Conservation (phyloP, 2,113 vertebrate species). For the Glaucidium brasilianum region DNA sequence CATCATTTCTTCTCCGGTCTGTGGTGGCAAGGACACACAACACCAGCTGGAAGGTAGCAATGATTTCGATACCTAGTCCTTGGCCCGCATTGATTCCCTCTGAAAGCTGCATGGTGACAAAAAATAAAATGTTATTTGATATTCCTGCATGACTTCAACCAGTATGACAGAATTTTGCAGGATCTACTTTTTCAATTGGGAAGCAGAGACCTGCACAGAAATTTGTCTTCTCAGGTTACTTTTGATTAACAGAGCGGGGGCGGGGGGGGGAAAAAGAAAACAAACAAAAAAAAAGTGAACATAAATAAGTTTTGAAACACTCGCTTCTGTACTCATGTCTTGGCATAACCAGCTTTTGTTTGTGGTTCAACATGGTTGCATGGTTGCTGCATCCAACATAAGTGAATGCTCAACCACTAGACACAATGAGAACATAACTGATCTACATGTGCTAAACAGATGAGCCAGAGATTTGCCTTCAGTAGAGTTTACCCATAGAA, state of each 20-base stretch:
- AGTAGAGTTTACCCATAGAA: background rate
- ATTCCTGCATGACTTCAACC: background rate
- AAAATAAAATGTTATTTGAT: background rate
- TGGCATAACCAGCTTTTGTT: background rate
- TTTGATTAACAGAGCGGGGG: background rate
- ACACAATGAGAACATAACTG: background rate
- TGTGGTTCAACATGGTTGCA: background rate
- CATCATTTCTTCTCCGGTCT: conserved; percentile 87
- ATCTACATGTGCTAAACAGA: accelerated
- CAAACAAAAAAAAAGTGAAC: background rate
- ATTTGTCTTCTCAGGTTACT: background rate
- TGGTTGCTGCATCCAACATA: background rate
- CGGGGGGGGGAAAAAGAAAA: accelerated
- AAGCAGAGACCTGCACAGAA: background rate
- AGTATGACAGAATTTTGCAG: accelerated
- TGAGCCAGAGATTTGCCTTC: background rate
- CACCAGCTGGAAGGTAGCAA: conserved; percentile 94
- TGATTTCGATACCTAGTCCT: conserved; percentile 90
- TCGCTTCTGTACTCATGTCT: background rate
- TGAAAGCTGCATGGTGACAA: conserved; percentile 63
- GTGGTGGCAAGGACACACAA: conserved; percentile 94
- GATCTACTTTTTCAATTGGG: background rate
- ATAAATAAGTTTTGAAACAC: background rate
- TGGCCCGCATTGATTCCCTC: conserved; percentile 80
- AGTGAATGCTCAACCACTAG: background rate